A percentile compares a stretch with the other conserved stretches of the same genome.
phyloP scores from a whole-genome alignment of 1,140 invertebrate species.

The Oryctes rhinoceros region DNA sequence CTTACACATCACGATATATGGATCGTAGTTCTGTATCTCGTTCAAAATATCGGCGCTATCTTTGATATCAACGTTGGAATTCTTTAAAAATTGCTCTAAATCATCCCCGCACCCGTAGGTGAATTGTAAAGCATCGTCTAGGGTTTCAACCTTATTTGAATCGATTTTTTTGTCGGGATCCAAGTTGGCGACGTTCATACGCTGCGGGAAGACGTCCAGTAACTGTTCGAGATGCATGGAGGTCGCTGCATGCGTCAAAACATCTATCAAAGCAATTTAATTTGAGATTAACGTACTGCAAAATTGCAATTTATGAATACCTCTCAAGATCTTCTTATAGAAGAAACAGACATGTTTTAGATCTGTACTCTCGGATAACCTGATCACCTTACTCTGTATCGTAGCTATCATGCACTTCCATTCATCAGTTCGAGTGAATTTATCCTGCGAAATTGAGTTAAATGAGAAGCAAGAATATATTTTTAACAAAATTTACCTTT shows the following conservation, averaged over 20 bases:
- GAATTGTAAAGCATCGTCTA: conserved; percentile 28
- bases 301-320: conserved; percentile 53
- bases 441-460: conserved; percentile 58
- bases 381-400: conserved; percentile 61
- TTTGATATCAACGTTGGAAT: conserved; percentile 24
- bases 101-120: background rate
- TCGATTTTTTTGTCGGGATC: conserved; percentile 8
- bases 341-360: conserved; percentile 61
- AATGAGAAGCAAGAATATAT: background rate
- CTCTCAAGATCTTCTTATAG: conserved; percentile 64
- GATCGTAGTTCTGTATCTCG: conserved; percentile 60
- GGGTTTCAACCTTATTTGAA: background rate
- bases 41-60: conserved; percentile 54
- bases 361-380: conserved; percentile 56
- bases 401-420: conserved; percentile 65
- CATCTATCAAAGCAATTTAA: conserved; percentile 58
- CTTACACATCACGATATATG: conserved; percentile 65
- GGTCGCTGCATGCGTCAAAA: conserved; percentile 63
- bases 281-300: background rate
- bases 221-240: conserved; percentile 64
- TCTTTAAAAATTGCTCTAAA: conserved; percentile 52
- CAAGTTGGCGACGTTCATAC: conserved; percentile 54
- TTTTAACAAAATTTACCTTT: conserved; percentile 62
- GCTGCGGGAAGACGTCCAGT: conserved; percentile 62
- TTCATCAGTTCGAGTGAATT: conserved; percentile 64